Base-by-base conservation (phyloP, 2,113 vertebrate genomes). In the Hippocampus mohnikei region DNA sequence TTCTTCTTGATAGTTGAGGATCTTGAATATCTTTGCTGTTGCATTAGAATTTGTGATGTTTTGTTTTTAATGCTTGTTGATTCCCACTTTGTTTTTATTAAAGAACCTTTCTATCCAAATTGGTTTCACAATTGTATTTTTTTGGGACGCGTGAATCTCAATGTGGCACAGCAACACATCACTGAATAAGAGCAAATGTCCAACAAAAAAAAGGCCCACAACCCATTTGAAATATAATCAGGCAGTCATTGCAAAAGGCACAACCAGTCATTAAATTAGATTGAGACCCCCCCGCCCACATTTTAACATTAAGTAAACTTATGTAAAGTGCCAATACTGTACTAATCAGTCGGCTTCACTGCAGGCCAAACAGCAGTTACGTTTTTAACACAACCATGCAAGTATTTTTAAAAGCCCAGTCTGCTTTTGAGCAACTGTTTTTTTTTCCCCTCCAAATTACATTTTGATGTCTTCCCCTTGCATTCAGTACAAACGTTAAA, bases 61-160 rank as follows among this genome's bases (percentile, higher is more conserved):
- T 20, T 29, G 25, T 76, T 75, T 73, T 69, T 71, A 29, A 27
- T 7, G 25, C 59, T 56, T 76, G 53, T 65, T 74, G 66, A 72
- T 76, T 77, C 46, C 16, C 41, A 29, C 21, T 68, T 70, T 68
- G 29, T 81, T 84, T 86, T 83, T 83, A 88, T 79, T 88, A 81
- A 86, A 87, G 62, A 81, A 2, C 70, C 69, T 81, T 79, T 70
- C 77, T 81, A 79, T 81, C 61, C 25, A 33, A 60, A 67, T 25
- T 23, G 56, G 29, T 29, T 79, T 59, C 67, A 15, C 20, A 12
- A 69, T 13, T 64, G 58, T 15, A 77, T 9, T 85, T 88, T 85
- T 81, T 81, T 59, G 20, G 81, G 48, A 80, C 71, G 65, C 5
- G 20, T 65, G 40, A 61, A 53, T 50, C 73, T 10, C 52, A 55